phyloP scores from a whole-genome alignment of 2,113 vertebrate genomes.

The Oenanthe oenanthe region DNA sequence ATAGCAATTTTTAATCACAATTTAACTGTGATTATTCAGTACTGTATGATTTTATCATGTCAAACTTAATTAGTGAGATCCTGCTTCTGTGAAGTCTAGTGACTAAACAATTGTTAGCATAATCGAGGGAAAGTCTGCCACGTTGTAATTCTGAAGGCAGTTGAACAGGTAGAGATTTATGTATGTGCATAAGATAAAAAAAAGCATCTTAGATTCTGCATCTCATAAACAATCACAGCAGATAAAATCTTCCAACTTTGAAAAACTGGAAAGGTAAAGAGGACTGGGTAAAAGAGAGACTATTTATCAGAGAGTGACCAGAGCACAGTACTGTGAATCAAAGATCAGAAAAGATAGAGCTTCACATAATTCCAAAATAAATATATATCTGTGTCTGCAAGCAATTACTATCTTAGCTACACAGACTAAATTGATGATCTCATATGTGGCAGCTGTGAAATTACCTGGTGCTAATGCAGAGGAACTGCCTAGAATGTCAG shows the following conservation, averaged over 20 bases:
- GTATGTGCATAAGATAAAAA: not conserved
- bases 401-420: not conserved
- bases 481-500: not conserved
- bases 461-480: not conserved
- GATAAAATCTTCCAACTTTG: not conserved
- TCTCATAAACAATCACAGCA: not conserved
- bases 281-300: not conserved
- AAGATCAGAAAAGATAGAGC: not conserved
- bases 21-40: not conserved
- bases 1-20: not conserved
- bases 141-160: not conserved
- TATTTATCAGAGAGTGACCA: not conserved
- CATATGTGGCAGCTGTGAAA: not conserved
- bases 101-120: not conserved
- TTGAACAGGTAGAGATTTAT: not conserved
- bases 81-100: not conserved
- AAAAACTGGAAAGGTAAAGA: not conserved
- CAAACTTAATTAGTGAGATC: not conserved
- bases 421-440: not conserved
- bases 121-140: not conserved
- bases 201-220: not conserved
- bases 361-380: not conserved
- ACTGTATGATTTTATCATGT: not conserved
- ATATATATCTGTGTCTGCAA: not conserved
- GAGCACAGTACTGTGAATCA: not conserved